Evolutionary conservation across 1,140 invertebrate genomes (phyloP), one percentile per base, ranked within the genome.

Genomic region (Sipha flava): DNA sequence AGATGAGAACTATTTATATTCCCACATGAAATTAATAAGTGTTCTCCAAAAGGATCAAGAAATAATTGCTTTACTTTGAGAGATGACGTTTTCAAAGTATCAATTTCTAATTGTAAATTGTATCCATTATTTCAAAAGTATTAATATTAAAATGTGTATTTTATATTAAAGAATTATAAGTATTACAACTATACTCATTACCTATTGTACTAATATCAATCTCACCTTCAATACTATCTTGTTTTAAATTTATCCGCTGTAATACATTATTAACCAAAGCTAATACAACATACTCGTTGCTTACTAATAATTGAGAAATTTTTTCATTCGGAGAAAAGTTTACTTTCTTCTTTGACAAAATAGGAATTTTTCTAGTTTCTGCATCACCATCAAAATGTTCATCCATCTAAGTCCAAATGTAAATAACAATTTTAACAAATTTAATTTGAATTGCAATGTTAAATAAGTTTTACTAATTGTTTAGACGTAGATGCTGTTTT

Each of bases 31-130:
- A 75, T 88, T 7, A 98, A 86, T 2, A 95, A 86, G 86, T 98
- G 95, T 83, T 92, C 88, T 0, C 95, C 96, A 47, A 92, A 90
- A 7, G 94, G 94, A 87, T 98, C 95, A 34, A 97, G 85, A 85
- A 94, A 97, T 79, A 98, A 85, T 79, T 91, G 90, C 14, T 88
- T 89, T 49, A 91, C 86, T 85, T 73, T 83, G 29, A 80, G 59
- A 40, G 54, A 81, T 16, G 34, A 75, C 10, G 72, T 75, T 57
- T 54, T 75, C 14, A 75, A 57, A 10, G 72, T 75, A 57, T 75
- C 72, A 4, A 75, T 75, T 37, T 57, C 72, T 75, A 75, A 73
- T 21, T 45, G 18, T 6, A 82, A 47, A 80, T 59, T 68, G 34
- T 49, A 66, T 29, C 82, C 12, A 68, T 68, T 31, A 73, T 23